phyloP scores from a whole-genome alignment of 2,113 vertebrate species.

The Phoenicopterus ruber region DNA sequence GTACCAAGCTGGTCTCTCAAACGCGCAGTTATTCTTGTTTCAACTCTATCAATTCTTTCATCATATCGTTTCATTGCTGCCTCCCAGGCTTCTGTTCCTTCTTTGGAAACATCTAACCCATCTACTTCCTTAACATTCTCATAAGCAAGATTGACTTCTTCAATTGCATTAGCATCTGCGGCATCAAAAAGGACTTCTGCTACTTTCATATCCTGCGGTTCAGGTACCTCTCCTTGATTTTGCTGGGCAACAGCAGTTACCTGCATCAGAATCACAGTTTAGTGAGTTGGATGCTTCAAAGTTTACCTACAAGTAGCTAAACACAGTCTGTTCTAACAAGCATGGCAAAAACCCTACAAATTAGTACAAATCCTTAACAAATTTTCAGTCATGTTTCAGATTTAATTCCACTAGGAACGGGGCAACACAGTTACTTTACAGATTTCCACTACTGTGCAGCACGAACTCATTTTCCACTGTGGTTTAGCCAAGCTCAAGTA shows the following conservation, averaged over 20 bases:
- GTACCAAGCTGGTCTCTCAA: slow-evolving; percentile 96
- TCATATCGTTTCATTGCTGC: slow-evolving; percentile 97
- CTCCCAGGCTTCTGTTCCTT: slow-evolving; percentile 97
- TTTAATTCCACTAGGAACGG: not conserved
- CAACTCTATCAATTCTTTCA: slow-evolving; percentile 94
- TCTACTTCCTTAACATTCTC: slow-evolving; percentile 99
- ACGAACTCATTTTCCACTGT: not conserved
- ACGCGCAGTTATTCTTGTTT: slow-evolving; percentile 96
- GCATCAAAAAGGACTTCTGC: slow-evolving; percentile 96
- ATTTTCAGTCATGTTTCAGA: not conserved
- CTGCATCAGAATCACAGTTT: slow-evolving; percentile 63
- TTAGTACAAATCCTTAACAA: not conserved
- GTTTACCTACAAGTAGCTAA: not conserved
- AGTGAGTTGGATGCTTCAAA: not conserved
- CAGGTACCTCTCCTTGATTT: slow-evolving; percentile 88
- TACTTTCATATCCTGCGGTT: slow-evolving; percentile 95
- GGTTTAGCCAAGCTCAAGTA: not conserved
- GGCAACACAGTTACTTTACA: not conserved
- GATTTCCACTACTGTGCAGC: not conserved
- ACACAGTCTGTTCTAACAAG: not conserved
- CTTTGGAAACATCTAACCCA: slow-evolving; percentile 95
- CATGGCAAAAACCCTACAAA: not conserved
- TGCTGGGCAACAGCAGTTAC: slow-evolving; percentile 93
- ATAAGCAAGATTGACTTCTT: slow-evolving; percentile 97
- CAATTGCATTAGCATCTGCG: slow-evolving; percentile 95